These are phyloP conservation scores for Smutsia gigantea DNA, from an alignment of 2,797 vertebrate species.

Conservation along the genomic window DNA sequence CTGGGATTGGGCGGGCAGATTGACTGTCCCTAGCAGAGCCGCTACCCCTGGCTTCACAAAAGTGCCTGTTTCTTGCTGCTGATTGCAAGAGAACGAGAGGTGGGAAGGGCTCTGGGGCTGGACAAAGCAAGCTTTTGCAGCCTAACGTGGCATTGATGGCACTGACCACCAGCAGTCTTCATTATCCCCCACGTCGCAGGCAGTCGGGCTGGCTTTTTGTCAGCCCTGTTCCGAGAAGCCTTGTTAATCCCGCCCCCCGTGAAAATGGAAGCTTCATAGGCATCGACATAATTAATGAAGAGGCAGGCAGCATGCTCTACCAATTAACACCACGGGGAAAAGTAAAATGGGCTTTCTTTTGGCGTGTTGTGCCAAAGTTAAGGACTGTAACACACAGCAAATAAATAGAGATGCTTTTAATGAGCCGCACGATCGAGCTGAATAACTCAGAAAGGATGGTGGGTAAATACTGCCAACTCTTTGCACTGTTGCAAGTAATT, in stretches of 20 bases:
- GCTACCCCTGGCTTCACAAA: slow-evolving; percentile 69
- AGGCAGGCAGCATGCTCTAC: slow-evolving; percentile 92
- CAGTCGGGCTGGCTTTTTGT: slow-evolving; percentile 81
- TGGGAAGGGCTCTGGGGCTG: neutral
- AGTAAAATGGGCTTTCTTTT: slow-evolving; percentile 93
- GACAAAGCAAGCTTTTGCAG: slow-evolving; percentile 64
- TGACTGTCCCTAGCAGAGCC: slow-evolving; percentile 51
- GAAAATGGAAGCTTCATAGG: slow-evolving; percentile 90
- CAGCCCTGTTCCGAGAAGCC: slow-evolving; percentile 84
- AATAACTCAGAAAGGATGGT: slow-evolving; percentile 87
- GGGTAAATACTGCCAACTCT: slow-evolving; percentile 89
- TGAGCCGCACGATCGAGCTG: slow-evolving; percentile 90
- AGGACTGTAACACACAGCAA: slow-evolving; percentile 91
- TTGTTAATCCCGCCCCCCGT: slow-evolving; percentile 86
- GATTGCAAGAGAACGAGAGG: slow-evolving; percentile 56
- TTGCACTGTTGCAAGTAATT: slow-evolving; percentile 89
- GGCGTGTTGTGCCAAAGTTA: slow-evolving; percentile 91
- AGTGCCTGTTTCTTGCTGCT: slow-evolving; percentile 61
- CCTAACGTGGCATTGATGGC: slow-evolving; percentile 60
- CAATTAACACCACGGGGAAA: slow-evolving; percentile 96
- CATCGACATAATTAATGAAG: slow-evolving; percentile 95
- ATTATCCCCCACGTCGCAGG: slow-evolving; percentile 74
- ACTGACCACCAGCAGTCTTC: slow-evolving; percentile 77
- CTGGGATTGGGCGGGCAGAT: slow-evolving; percentile 34
- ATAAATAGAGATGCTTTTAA: slow-evolving; percentile 94